Conservation (phyloP, 2,888 invertebrate genomes). For the Hoplodrina blanda region DNA sequence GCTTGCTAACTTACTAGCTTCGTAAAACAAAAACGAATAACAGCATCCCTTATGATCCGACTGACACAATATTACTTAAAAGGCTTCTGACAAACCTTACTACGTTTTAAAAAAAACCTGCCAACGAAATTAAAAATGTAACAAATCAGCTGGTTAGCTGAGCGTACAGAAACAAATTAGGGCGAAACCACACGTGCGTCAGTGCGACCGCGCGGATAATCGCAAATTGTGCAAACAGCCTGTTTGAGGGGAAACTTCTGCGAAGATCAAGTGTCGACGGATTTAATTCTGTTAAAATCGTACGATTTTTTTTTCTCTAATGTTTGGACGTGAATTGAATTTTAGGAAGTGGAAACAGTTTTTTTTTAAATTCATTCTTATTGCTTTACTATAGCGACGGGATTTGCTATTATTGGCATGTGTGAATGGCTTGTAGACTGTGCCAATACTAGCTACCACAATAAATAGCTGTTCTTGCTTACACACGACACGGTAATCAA, state of each 20-base stretch:
- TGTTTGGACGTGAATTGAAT: conserved; percentile 19
- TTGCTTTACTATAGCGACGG: background rate
- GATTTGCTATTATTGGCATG: background rate
- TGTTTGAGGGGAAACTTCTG: conserved; percentile 42
- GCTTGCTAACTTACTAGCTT: too few species aligned
- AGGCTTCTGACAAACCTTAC: conserved; percentile 30
- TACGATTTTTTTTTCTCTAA: conserved; percentile 39
- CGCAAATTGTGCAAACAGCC: conserved; percentile 70
- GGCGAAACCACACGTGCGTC: conserved; percentile 63
- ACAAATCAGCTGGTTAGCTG: conserved; percentile 55
- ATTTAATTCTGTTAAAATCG: conserved; percentile 59
- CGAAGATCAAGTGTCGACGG: conserved; percentile 64
- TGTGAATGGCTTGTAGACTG: conserved; percentile 6
- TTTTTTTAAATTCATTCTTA: background rate
- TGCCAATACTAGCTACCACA: background rate
- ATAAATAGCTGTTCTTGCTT: too few species aligned
- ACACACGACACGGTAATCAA: too few species aligned
- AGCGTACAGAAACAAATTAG: conserved; percentile 57
- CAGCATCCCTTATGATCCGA: background rate
- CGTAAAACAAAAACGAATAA: background rate
- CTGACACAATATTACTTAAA: background rate
- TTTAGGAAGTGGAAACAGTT: conserved; percentile 33
- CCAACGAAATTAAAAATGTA: conserved; percentile 58
- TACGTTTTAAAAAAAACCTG: conserved; percentile 37
- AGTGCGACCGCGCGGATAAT: conserved; percentile 62